Percentiles rank a stretch among this genome's conserved stretches.
Evolutionary conservation across 1,140 invertebrate species (phyloP).

Genomic region (Ostrea edulis): DNA sequence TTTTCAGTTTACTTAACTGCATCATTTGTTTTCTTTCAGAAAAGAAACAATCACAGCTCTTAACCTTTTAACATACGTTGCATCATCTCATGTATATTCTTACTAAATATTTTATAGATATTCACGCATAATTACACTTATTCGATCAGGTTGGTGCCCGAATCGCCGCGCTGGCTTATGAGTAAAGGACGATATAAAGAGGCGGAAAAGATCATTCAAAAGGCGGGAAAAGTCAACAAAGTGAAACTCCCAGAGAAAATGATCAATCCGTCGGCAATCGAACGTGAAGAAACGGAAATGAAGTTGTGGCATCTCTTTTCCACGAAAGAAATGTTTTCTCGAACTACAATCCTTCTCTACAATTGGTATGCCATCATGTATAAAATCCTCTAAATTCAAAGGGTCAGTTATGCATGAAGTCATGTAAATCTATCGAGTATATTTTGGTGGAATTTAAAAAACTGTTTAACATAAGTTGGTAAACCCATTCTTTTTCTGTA

Average conservation of each 20-base stretch:
- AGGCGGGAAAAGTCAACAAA: slow-evolving; percentile 63
- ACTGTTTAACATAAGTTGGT: too few relatives aligned
- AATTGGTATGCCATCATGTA: slow-evolving; percentile 51
- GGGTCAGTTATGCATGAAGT: background rate
- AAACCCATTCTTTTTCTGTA: too few relatives aligned
- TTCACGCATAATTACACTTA: background rate
- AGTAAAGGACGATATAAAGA: slow-evolving; percentile 60
- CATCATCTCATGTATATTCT: background rate
- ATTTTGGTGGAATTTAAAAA: background rate
- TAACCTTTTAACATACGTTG: background rate
- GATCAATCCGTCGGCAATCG: slow-evolving; percentile 26
- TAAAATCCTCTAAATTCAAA: background rate
- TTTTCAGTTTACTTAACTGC: slow-evolving; percentile 25
- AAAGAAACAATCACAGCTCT: background rate
- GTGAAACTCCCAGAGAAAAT: slow-evolving; percentile 54
- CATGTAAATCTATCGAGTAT: background rate
- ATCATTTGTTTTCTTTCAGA: slow-evolving; percentile 21
- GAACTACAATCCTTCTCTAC: slow-evolving; percentile 56
- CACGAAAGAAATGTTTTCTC: slow-evolving; percentile 30
- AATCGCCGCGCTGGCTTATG: slow-evolving; percentile 69
- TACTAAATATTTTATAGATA: background rate
- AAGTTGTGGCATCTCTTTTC: slow-evolving; percentile 55
- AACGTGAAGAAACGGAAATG: background rate
- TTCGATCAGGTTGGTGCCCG: slow-evolving; percentile 56
- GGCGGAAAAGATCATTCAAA: slow-evolving; percentile 61